Evolutionary conservation across 2,113 vertebrate genomes (phyloP).

Genomic region (Pantherophis guttatus): DNA sequence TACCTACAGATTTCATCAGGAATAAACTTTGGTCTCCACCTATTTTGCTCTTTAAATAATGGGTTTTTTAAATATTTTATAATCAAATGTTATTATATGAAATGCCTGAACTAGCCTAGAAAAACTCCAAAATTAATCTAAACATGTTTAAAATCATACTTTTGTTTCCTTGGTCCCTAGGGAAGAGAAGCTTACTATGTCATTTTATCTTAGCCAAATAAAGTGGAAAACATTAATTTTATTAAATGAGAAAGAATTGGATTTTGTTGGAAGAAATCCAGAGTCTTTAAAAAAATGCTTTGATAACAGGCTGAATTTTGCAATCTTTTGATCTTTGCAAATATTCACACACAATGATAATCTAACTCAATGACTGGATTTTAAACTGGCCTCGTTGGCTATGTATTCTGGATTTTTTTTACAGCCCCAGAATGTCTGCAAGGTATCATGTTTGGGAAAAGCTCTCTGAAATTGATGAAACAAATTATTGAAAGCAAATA

Average conservation of each 20-base stretch:
- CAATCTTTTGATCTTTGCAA: slow-evolving; percentile 20
- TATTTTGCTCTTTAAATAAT: slow-evolving; percentile 19
- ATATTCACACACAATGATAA: neutral
- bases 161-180: slow-evolving; percentile 25
- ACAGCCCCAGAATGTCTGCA: neutral
- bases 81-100: slow-evolving; percentile 29
- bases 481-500: neutral
- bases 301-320: neutral
- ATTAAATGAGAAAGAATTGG: neutral
- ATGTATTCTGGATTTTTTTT: neutral
- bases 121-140: slow-evolving; percentile 34
- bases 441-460: neutral
- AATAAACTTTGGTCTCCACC: neutral
- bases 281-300: accelerated
- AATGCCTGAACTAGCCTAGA: slow-evolving; percentile 12
- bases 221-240: slow-evolving; percentile 10
- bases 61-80: slow-evolving; percentile 6
- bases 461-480: neutral
- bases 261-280: slow-evolving; percentile 20
- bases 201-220: slow-evolving; percentile 29
- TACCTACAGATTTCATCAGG: neutral
- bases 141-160: slow-evolving; percentile 20
- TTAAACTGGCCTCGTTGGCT: neutral
- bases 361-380: neutral
- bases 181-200: neutral